Evolutionary conservation across 2,797 vertebrate species (phyloP).

Genomic region (Streptopelia turtur): DNA sequence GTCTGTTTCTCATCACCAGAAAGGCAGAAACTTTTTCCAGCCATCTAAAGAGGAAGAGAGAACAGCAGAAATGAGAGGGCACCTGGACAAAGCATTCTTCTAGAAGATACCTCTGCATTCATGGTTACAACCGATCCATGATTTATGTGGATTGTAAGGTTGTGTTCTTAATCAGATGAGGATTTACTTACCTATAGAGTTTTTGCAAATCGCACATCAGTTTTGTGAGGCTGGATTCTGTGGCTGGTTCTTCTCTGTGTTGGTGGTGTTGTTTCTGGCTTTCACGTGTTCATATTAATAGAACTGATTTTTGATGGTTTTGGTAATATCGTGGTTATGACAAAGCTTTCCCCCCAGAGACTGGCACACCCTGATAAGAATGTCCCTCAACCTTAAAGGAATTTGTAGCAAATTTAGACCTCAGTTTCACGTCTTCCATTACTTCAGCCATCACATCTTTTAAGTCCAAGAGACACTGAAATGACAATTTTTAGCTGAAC

Average conservation of each 20-base stretch:
- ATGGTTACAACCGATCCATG: not conserved
- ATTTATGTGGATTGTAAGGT: not conserved
- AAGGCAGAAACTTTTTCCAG: constrained; percentile 23
- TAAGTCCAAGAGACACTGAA: not conserved
- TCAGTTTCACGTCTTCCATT: not conserved
- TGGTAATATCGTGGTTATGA: not conserved
- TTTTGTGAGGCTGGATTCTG: not conserved
- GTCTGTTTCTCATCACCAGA: constrained; percentile 87
- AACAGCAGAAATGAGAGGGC: not conserved
- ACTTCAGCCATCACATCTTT: not conserved
- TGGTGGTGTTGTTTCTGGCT: not conserved
- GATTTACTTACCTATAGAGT: not conserved
- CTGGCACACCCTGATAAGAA: not conserved
- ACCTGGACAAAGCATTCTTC: not conserved
- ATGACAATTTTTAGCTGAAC: not conserved
- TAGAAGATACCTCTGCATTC: not conserved
- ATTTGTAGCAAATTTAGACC: not conserved
- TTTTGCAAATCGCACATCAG: not conserved
- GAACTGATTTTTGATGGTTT: not conserved
- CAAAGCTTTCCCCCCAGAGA: not conserved
- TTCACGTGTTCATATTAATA: not conserved
- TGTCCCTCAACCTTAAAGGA: not conserved
- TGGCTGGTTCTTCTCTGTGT: not conserved
- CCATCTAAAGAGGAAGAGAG: not conserved
- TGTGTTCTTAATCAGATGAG: not conserved